Conservation (phyloP, 2,113 vertebrate genomes). For the Mola mola region DNA sequence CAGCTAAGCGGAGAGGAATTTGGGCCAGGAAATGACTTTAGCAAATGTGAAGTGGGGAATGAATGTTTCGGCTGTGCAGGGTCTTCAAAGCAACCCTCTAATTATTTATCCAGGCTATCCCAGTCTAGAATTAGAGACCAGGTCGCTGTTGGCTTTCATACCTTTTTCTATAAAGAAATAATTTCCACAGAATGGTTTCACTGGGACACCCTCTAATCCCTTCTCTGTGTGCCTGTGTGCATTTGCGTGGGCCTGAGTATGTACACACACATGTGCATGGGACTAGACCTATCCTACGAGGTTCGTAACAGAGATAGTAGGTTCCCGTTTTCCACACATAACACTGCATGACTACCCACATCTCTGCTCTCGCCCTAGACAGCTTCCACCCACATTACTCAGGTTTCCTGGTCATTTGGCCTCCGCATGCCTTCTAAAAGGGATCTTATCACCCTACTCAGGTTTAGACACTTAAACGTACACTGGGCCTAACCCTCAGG, state of each 20-base stretch:
- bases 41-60: slow-evolving; percentile 81
- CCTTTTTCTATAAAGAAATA: slow-evolving; percentile 68
- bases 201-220: slow-evolving; percentile 72
- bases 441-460: slow-evolving; percentile 76
- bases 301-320: slow-evolving; percentile 61
- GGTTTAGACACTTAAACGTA: slow-evolving; percentile 73
- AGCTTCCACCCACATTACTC: slow-evolving; percentile 73
- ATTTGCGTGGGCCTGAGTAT: slow-evolving; percentile 15
- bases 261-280: slow-evolving; percentile 35
- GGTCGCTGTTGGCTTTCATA: slow-evolving; percentile 73
- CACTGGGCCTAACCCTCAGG: slow-evolving; percentile 45
- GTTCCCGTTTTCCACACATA: slow-evolving; percentile 71
- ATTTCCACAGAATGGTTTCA: slow-evolving; percentile 78
- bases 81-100: slow-evolving; percentile 81
- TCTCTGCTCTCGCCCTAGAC: slow-evolving; percentile 59
- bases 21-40: slow-evolving; percentile 83
- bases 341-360: slow-evolving; percentile 64
- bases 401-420: slow-evolving; percentile 72
- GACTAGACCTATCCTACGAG: slow-evolving; percentile 38
- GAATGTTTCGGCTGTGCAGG: slow-evolving; percentile 68
- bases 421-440: slow-evolving; percentile 74
- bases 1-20: slow-evolving; percentile 80
- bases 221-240: slow-evolving; percentile 16
- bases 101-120: slow-evolving; percentile 85
- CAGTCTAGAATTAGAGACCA: slow-evolving; percentile 79